Evolutionary conservation across 2,113 vertebrate species (phyloP), one percentile per base, ranked within the genome.

Genomic region (Cyprinodon brontotheroides): DNA sequence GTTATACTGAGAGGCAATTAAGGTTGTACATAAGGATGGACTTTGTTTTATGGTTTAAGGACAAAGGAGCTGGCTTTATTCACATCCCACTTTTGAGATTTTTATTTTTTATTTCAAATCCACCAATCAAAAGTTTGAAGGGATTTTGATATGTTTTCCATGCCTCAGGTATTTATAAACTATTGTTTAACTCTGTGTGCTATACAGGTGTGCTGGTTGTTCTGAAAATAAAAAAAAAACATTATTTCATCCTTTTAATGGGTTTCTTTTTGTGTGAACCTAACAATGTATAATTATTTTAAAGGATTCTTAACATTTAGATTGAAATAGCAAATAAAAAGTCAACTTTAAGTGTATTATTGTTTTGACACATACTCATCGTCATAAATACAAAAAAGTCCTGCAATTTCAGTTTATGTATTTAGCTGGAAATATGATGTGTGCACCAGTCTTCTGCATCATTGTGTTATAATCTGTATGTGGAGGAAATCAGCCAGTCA

Each of bases 371-470:
- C 5, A 3, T 13, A 66, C 9, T 8, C 50, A 57, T 57, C 50
- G n/a, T 57, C 50, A 57, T n/a, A 57, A 57, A n/a, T 8, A 57
- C 15, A 15, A 29, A 14, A 12, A 47, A 66, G 22, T 47, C 13
- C 65, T 47, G 41, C 11, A 47, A 17, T 3, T 7, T 8, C 13
- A 13, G 36, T 5, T 47, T 22, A 47, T 74, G 80, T 72, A 78
- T 78, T 80, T 53, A 80, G 75, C 60, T 2, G 7, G 50, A 59
- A 29, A 47, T 70, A 29, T 70, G 70, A 29, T 75, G 77, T 15
- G 68, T 61, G 45, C 66, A 39, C 3, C 22, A 62, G 61, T 29
- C 43, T 78, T 89, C 61, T 67, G 45, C 48, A 63, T 45, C 14
- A 14, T 1, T 11, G 17, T 67, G 67, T 77, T 77, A 62, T 20